Evolutionary conservation across 64 coral and sea anemone genomes (phyloP).

Genomic region (Exaiptasia diaphana): DNA sequence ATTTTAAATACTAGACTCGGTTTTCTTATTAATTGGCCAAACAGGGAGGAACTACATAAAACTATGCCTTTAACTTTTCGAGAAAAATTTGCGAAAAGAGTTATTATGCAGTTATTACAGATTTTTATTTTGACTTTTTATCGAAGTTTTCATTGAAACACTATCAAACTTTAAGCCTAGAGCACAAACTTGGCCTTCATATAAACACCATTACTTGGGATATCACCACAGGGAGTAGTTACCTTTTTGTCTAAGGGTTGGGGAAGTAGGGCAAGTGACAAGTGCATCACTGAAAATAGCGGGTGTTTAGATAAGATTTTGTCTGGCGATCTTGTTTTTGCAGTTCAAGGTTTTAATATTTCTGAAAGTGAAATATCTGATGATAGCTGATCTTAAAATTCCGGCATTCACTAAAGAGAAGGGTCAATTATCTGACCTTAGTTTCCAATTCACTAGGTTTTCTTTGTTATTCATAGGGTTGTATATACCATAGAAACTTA

Average conservation of each 20-base stretch:
- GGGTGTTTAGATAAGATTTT: conserved; percentile 6
- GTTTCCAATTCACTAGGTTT: conserved; percentile 38
- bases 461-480: too few relatives aligned
- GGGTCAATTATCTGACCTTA: background rate
- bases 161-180: background rate
- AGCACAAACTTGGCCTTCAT: conserved; percentile 2
- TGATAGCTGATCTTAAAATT: conserved; percentile 8
- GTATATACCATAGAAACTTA: too few relatives aligned
- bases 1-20: conserved; percentile 1
- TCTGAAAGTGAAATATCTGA: background rate
- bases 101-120: conserved; percentile 24
- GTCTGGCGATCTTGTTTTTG: conserved; percentile 30
- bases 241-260: conserved; percentile 2
- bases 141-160: conserved; percentile 15
- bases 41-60: conserved; percentile 14
- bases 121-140: too few relatives aligned
- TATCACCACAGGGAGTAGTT: conserved; percentile 5
- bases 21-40: conserved; percentile 27
- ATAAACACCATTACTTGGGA: conserved; percentile 24
- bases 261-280: conserved; percentile 5
- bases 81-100: conserved; percentile 27
- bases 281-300: conserved; percentile 28
- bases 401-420: conserved; percentile 43
- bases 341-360: conserved; percentile 20
- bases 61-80: conserved; percentile 20